These are phyloP conservation scores for Trypoxylon attenuatum DNA, from an alignment of 2,888 invertebrate species.

Conservation along the genomic window DNA sequence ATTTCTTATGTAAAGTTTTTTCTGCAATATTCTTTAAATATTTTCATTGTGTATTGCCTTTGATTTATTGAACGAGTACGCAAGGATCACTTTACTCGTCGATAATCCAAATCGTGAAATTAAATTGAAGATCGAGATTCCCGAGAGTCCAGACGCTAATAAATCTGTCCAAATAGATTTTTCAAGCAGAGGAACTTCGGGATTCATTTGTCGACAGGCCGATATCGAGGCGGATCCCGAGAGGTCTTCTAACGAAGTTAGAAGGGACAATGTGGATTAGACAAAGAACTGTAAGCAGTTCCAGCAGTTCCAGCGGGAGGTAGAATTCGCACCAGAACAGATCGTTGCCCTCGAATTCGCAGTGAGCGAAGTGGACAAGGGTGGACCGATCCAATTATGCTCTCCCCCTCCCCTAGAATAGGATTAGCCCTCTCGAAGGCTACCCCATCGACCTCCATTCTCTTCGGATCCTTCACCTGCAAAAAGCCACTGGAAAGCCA, in stretches of 20 bases:
- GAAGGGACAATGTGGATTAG: slow-evolving; percentile 53
- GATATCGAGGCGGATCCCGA: slow-evolving; percentile 32
- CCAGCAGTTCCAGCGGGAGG: slow-evolving; percentile 50
- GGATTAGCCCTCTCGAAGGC: slow-evolving; percentile 52
- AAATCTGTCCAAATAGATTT: too few relatives aligned
- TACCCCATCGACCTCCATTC: slow-evolving; percentile 30
- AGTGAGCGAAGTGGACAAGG: slow-evolving; percentile 55
- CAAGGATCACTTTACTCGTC: too few relatives aligned
- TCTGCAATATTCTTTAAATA: too few relatives aligned
- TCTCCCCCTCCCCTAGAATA: slow-evolving; percentile 62
- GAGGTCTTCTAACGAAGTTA: slow-evolving; percentile 55
- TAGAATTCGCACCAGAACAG: slow-evolving; percentile 51
- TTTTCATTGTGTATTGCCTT: too few relatives aligned
- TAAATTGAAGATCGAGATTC: too few relatives aligned
- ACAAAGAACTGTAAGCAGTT: slow-evolving; percentile 47
- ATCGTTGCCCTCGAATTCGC: slow-evolving; percentile 47
- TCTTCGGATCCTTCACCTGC: slow-evolving; percentile 40
- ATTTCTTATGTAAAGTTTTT: too few relatives aligned
- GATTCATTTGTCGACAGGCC: slow-evolving; percentile 17
- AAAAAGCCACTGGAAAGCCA: slow-evolving; percentile 30
- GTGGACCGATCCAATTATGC: slow-evolving; percentile 62
- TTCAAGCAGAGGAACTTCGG: slow-evolving; percentile 25
- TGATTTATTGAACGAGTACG: too few relatives aligned
- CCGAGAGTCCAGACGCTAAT: too few relatives aligned
- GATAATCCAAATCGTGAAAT: too few relatives aligned